Conservation (phyloP, 1,140 invertebrate genomes). For the roundworm (Caenorhabditis elegans) region DNA sequence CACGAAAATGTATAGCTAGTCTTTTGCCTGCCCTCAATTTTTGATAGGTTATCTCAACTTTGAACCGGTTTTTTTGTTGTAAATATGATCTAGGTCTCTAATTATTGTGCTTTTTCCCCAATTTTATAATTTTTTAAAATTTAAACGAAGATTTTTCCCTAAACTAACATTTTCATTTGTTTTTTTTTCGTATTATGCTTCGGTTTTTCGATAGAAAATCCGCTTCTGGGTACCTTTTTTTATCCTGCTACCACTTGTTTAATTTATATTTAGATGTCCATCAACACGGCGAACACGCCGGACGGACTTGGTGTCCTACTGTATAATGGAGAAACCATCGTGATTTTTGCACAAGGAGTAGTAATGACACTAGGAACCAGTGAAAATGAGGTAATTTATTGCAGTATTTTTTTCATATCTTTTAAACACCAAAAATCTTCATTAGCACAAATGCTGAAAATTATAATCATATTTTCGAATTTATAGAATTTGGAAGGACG, state of each 20-base stretch:
- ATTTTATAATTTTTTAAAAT: neutral
- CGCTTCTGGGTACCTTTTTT: neutral
- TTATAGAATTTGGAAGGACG: neutral
- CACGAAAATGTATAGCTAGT: no score
- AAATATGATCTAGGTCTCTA: slow-evolving; percentile 8
- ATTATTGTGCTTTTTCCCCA: neutral
- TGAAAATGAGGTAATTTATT: neutral
- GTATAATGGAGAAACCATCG: slow-evolving; percentile 18
- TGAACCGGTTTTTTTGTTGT: slow-evolving; percentile 10
- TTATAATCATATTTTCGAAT: neutral
- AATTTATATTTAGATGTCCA: neutral
- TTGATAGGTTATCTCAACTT: neutral
- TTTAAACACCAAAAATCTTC: no score
- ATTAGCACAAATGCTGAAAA: no score
- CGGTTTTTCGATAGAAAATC: neutral
- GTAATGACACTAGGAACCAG: neutral
- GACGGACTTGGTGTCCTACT: slow-evolving; percentile 28
- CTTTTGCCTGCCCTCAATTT: neutral
- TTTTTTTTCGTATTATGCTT: neutral
- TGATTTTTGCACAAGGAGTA: neutral
- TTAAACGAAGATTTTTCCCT: neutral
- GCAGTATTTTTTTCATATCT: neutral
- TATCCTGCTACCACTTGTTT: neutral
- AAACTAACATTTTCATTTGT: neutral
- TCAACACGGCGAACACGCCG: slow-evolving; percentile 33